Conservation (phyloP, 2,797 vertebrate species). For the Gymnodraco acuticeps region DNA sequence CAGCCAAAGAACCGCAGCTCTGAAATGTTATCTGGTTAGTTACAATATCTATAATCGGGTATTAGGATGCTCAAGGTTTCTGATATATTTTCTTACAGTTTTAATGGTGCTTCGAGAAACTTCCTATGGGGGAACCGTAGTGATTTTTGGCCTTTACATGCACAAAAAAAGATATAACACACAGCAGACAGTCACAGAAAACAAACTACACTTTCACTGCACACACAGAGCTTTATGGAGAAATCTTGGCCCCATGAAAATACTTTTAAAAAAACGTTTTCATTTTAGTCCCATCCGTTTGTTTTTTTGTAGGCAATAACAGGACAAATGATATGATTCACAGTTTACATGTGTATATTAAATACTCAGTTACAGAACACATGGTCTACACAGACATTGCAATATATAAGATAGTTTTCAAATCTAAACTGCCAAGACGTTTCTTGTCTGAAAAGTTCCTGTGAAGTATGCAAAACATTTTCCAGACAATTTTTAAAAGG, state of each 20-base stretch:
- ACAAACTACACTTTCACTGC: conserved; percentile 52
- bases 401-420: conserved; percentile 1
- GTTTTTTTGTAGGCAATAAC: conserved; percentile 31
- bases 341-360: conserved; percentile 46
- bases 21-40: background rate
- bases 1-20: conserved; percentile 15
- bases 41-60: background rate
- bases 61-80: background rate
- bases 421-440: background rate
- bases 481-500: background rate
- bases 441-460: conserved; percentile 4
- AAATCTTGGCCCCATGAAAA: conserved; percentile 78
- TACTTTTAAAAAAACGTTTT: conserved; percentile 41
- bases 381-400: conserved; percentile 21
- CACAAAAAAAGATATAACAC: too few relatives aligned
- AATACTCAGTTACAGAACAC: conserved; percentile 45
- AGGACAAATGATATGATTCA: conserved; percentile 51
- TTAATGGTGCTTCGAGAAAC: conserved; percentile 1
- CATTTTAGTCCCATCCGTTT: conserved; percentile 42
- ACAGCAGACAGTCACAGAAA: conserved; percentile 19
- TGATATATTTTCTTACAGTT: background rate
- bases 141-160: too few relatives aligned
- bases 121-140: too few relatives aligned
- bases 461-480: conserved; percentile 12
- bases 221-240: conserved; percentile 70